Percentiles rank a stretch among this genome's conserved stretches.
Conservation (phyloP, 2,797 vertebrate genomes). For the Ceryle rudis region DNA sequence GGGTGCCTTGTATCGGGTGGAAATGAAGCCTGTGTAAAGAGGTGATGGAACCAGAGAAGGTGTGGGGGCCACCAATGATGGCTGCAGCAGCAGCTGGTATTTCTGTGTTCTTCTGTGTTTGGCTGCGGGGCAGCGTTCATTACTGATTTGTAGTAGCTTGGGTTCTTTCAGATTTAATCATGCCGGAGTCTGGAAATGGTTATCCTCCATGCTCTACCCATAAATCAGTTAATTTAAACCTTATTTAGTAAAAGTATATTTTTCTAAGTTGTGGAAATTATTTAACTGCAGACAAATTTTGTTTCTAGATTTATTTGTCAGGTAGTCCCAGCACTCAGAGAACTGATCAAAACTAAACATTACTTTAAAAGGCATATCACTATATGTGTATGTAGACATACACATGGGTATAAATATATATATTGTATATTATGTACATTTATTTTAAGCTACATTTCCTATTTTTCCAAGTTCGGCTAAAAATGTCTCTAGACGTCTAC, state of each 20-base stretch:
- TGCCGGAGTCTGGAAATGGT: background rate
- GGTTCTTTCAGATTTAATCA: background rate
- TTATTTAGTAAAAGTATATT: slow-evolving; percentile 79
- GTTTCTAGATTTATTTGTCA: slow-evolving; percentile 75
- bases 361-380: slow-evolving; percentile 72
- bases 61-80: background rate
- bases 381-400: slow-evolving; percentile 79
- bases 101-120: background rate
- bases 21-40: background rate
- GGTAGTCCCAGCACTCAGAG: slow-evolving; percentile 70
- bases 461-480: slow-evolving; percentile 78
- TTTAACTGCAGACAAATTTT: slow-evolving; percentile 69
- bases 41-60: background rate
- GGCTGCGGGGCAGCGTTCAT: background rate
- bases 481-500: slow-evolving; percentile 70
- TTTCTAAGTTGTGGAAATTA: slow-evolving; percentile 81
- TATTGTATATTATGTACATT: slow-evolving; percentile 84
- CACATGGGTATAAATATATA: slow-evolving; percentile 77
- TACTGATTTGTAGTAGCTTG: background rate
- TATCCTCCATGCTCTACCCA: slow-evolving; percentile 2
- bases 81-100: background rate
- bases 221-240: slow-evolving; percentile 69
- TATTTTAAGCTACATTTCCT: slow-evolving; percentile 82
- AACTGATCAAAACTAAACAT: slow-evolving; percentile 75
- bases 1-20: background rate